Base-by-base conservation (phyloP, 2,888 invertebrate species). In the Drosophila merina region DNA sequence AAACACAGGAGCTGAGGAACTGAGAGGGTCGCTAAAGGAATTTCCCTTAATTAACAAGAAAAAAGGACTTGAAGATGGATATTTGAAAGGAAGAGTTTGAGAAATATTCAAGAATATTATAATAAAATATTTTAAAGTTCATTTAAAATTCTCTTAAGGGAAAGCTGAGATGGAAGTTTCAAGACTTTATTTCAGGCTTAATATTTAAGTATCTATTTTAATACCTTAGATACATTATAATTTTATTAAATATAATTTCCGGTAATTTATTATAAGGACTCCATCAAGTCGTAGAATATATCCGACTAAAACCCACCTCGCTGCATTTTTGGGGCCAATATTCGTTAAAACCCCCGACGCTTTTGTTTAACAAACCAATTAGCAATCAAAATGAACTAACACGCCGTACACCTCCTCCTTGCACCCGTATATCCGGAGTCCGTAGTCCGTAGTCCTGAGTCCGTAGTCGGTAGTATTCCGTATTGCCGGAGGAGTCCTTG, bases 381-480 rank as follows among this genome's bases (percentile, higher is more conserved):
- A 90, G 90, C 89, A 90, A 90, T 90, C 90, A 90, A 89, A 89
- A 88, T 88, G 87, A 90, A 89, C 89, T 88, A 90, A 89, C 89
- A 89, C 88, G 67, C 47, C 60, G 47, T 33, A 14, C 33, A 33
- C 30, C 31, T 42, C 31, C 10, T 30, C 26, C n/a, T 5, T 28
- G 5, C 28, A 6, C 28, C 28, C 28, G 5, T 28, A 5, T 28
- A 28, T 4, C 28, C 28, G 28, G 28, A 28, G 28, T 31, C 30
- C 12, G 26, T 10, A 7, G 56, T 56, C 67, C 56, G 26, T 40
- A 5, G 28, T 52, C 36, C 36, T 30, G 10, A 20, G 54, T 10
- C 44, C 42, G 25, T 31, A 42, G 14, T 40, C 40, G 2, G 40
- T 12, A 40, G 40, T 40, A 14, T 8, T 10, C 33, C 45, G 33